phyloP scores from a whole-genome alignment of 2,797 vertebrate genomes.

The Oreochromis mossambicus region DNA sequence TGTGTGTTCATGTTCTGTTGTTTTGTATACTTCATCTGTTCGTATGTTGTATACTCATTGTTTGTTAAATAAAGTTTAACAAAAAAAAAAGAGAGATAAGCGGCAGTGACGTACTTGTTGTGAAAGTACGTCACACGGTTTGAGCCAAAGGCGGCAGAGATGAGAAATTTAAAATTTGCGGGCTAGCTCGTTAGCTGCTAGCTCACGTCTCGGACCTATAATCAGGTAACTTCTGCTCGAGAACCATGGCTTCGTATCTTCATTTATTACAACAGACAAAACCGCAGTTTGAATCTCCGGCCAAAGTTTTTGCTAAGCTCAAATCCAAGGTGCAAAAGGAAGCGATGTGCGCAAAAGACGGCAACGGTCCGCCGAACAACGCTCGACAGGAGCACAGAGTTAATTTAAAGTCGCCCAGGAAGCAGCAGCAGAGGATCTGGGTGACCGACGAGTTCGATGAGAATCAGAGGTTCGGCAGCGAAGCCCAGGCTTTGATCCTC shows the following conservation, averaged over 20 bases:
- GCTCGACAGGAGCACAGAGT: background rate
- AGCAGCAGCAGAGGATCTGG: background rate
- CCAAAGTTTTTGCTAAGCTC: slow-evolving; percentile 74
- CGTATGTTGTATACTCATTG: no score
- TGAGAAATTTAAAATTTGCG: slow-evolving; percentile 33
- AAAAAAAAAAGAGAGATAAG: background rate
- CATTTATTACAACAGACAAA: background rate
- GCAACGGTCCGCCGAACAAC: background rate
- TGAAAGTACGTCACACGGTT: slow-evolving; percentile 2
- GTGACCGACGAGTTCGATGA: background rate
- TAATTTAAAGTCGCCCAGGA: background rate
- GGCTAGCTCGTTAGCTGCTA: background rate
- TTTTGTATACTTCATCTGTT: no score
- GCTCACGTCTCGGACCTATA: background rate
- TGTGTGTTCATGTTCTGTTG: no score
- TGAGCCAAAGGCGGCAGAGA: background rate
- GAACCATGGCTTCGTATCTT: slow-evolving; percentile 27
- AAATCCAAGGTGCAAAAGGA: slow-evolving; percentile 68
- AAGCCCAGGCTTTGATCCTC: slow-evolving; percentile 56
- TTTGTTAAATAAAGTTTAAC: no score
- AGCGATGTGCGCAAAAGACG: background rate
- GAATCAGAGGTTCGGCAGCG: background rate
- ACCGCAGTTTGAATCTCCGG: slow-evolving; percentile 56
- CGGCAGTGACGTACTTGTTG: slow-evolving; percentile 27
- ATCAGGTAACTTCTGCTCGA: fast-evolving